A percentile compares a stretch with the other conserved stretches of the same genome.
phyloP scores from a whole-genome alignment of 2,797 vertebrate genomes.

The Sphenopsis melanotis region DNA sequence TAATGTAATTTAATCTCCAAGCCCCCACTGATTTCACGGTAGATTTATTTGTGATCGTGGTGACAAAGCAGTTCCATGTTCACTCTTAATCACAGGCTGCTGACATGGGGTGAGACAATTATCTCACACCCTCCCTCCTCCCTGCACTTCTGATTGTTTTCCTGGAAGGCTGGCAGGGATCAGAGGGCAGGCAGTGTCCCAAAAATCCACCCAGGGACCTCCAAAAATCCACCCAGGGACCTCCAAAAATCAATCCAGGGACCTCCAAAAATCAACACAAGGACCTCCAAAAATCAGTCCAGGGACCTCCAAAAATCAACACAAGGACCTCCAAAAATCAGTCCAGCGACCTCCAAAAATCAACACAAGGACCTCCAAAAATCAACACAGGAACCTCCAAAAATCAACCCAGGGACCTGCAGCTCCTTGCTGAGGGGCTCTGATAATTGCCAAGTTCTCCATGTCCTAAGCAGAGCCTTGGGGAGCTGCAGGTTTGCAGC shows the following conservation, averaged over 20 bases:
- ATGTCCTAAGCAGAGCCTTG: background rate
- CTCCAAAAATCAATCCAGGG: background rate
- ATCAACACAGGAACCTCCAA: background rate
- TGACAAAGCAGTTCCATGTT: slow-evolving; percentile 23
- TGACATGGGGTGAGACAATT: slow-evolving; percentile 11
- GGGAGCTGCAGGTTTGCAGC: background rate
- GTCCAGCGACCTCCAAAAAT: background rate
- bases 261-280: too few relatives aligned
- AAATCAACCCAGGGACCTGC: background rate
- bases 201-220: background rate
- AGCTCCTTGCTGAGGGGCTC: background rate
- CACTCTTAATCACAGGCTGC: background rate
- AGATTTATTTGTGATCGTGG: background rate
- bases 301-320: background rate
- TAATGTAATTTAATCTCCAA: slow-evolving; percentile 31
- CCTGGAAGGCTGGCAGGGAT: background rate
- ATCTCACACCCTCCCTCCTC: background rate
- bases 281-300: background rate
- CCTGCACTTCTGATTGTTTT: background rate
- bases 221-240: background rate
- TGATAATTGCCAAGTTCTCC: background rate
- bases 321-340: background rate
- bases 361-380: background rate
- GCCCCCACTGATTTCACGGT: background rate
- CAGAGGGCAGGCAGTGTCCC: background rate